Evolutionary conservation across 2,797 vertebrate genomes (phyloP), one percentile per base, ranked within the genome.

Genomic region (Silurus lanzhouensis): DNA sequence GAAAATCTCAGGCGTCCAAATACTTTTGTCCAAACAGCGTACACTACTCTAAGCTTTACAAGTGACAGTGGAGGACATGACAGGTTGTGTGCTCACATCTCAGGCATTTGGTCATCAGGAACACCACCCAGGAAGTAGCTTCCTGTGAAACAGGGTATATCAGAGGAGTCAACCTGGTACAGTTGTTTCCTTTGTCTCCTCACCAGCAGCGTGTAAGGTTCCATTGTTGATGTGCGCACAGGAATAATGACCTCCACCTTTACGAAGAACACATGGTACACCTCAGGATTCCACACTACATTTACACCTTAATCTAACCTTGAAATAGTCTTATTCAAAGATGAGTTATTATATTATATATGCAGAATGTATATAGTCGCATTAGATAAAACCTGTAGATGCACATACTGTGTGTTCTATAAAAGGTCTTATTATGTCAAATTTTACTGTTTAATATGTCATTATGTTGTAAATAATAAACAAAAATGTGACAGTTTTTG

Each of bases 121-220:
- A 95, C 96, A 44, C 98, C 97, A 0, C 97, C 98, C 84, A 99
- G 91, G 86, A 93, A 98, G 91, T 97, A 98, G 83, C 79, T 92
- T 0, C 89, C 86, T 0, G 88, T 91, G 0, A 95, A 96, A 2
- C 89, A 85, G 31, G 97, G 95, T 19, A 93, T 83, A 3, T 1
- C 1, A 17, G 91, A 81, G 81, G 95, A 93, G 5, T 85, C 83
- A 66, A 96, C 88, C 1, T 48, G 92, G 90, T 95, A 98, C 66
- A 97, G 86, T 0, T 0, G 86, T 6, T 31, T n/a, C 13, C 96
- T 92, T 85, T 95, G 95, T 90, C 95, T 92, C 0, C 97, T 96
- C 84, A 99, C 96, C 86, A 97, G 13, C 2, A 86, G 38, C 89
- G 38, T 97, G 87, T 0, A 93, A 95, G 19, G 93, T 93, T 2